Percentiles rank a stretch among this genome's conserved stretches.
phyloP scores from a whole-genome alignment of 2,797 vertebrate genomes.

The Gymnocypris eckloni region DNA sequence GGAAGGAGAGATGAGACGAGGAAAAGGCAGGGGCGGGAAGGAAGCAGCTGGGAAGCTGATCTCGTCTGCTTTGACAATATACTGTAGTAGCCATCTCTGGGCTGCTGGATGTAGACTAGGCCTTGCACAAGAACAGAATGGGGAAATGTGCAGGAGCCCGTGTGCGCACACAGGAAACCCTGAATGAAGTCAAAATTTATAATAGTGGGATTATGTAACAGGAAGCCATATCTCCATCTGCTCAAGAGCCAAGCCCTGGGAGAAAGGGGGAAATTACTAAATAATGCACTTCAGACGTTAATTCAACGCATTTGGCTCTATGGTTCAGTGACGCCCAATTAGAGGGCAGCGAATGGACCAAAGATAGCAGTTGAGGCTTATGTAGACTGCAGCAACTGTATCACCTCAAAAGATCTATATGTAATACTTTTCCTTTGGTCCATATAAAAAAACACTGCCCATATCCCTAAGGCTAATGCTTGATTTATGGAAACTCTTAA shows the following conservation, averaged over 20 bases:
- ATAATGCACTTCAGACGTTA: slow-evolving; percentile 71
- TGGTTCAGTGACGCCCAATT: slow-evolving; percentile 28
- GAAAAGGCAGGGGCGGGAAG: slow-evolving; percentile 28
- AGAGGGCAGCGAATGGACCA: slow-evolving; percentile 19
- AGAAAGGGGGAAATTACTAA: slow-evolving; percentile 75
- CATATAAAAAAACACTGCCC: background rate
- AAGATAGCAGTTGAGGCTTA: slow-evolving; percentile 1
- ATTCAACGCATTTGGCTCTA: slow-evolving; percentile 56
- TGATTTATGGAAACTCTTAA: slow-evolving; percentile 10
- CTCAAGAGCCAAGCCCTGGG: slow-evolving; percentile 65
- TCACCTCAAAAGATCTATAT: slow-evolving; percentile 11
- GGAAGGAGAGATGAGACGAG: slow-evolving; percentile 24
- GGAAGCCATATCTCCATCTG: slow-evolving; percentile 73
- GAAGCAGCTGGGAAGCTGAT: slow-evolving; percentile 42
- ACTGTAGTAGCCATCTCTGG: slow-evolving; percentile 49
- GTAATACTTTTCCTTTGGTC: slow-evolving; percentile 1
- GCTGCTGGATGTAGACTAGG: slow-evolving; percentile 53
- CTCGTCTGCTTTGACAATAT: slow-evolving; percentile 36
- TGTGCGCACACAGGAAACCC: slow-evolving; percentile 56
- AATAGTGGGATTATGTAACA: slow-evolving; percentile 63
- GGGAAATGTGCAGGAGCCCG: slow-evolving; percentile 54
- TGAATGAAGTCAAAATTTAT: slow-evolving; percentile 58
- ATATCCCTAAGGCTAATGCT: slow-evolving; percentile 2
- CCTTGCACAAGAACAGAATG: slow-evolving; percentile 57
- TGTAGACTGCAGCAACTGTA: background rate